Evolutionary conservation across 2,888 invertebrate species (phyloP).

Genomic region (Horisme vitalbata): DNA sequence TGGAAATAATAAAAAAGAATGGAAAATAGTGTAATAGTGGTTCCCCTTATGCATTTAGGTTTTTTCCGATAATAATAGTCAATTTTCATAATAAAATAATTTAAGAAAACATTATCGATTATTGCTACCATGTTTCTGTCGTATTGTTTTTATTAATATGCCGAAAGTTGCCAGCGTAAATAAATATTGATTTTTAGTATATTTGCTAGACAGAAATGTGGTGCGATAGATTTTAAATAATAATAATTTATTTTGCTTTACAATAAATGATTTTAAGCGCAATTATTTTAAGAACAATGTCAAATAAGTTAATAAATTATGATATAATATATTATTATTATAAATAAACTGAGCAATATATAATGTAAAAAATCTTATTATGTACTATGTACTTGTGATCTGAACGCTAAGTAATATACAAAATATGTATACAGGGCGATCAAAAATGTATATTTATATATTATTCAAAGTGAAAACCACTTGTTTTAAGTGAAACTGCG

Average conservation of each 20-base stretch:
- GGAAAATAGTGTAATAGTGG: slow-evolving; percentile 56
- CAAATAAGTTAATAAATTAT: slow-evolving; percentile 31
- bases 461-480: slow-evolving; percentile 36
- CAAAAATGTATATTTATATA: slow-evolving; percentile 58
- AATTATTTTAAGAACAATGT: slow-evolving; percentile 41
- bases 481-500: slow-evolving; percentile 48
- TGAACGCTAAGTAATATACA: slow-evolving; percentile 46
- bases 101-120: slow-evolving; percentile 42
- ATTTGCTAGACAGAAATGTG: slow-evolving; percentile 46
- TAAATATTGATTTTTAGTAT: slow-evolving; percentile 31
- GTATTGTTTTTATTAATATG: slow-evolving; percentile 40
- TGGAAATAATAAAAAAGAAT: slow-evolving; percentile 55
- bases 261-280: slow-evolving; percentile 38
- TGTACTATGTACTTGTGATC: slow-evolving; percentile 52
- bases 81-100: slow-evolving; percentile 51
- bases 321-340: slow-evolving; percentile 35
- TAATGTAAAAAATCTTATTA: slow-evolving; percentile 43
- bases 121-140: slow-evolving; percentile 60
- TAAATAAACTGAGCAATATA: slow-evolving; percentile 64
- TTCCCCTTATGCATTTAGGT: slow-evolving; percentile 69
- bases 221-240: slow-evolving; percentile 45
- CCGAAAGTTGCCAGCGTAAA: slow-evolving; percentile 55
- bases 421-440: slow-evolving; percentile 59
- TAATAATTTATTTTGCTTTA: slow-evolving; percentile 54
- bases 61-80: slow-evolving; percentile 48